Percentiles rank a stretch among this genome's conserved stretches.
Conservation (phyloP, 2,888 invertebrate species). For the Phengaris alcon region DNA sequence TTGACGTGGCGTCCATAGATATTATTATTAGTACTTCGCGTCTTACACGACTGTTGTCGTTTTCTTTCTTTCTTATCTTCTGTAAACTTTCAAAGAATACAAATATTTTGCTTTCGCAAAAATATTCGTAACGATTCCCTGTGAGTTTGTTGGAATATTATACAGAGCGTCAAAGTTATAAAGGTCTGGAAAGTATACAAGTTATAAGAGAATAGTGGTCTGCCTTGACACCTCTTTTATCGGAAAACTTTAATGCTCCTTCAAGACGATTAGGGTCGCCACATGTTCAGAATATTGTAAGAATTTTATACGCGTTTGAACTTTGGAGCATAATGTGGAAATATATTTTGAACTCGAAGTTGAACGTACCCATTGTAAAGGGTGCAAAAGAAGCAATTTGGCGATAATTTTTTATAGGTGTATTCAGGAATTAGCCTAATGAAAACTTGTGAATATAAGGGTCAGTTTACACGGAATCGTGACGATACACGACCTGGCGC, state of each 20-base stretch:
- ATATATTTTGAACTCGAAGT: background rate
- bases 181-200: conserved; percentile 17
- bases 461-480: too few species aligned
- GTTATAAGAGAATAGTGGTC: conserved; percentile 29
- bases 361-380: too few species aligned
- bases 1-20: too few species aligned
- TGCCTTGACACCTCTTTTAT: conserved; percentile 37
- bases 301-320: conserved; percentile 12
- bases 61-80: too few species aligned
- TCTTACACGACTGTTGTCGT: too few species aligned
- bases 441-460: too few species aligned
- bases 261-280: conserved; percentile 28
- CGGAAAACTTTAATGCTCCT: conserved; percentile 35
- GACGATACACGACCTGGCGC: too few species aligned
- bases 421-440: too few species aligned
- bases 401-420: too few species aligned
- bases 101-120: background rate
- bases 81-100: background rate
- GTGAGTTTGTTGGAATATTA: background rate
- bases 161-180: conserved; percentile 25
- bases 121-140: background rate
- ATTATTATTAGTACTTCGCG: too few species aligned
- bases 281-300: conserved; percentile 20
- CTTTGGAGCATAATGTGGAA: background rate
- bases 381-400: too few species aligned